These are phyloP conservation scores for Variabilichromis moorii DNA, from an alignment of 2,113 vertebrate species.

Conservation along the genomic window DNA sequence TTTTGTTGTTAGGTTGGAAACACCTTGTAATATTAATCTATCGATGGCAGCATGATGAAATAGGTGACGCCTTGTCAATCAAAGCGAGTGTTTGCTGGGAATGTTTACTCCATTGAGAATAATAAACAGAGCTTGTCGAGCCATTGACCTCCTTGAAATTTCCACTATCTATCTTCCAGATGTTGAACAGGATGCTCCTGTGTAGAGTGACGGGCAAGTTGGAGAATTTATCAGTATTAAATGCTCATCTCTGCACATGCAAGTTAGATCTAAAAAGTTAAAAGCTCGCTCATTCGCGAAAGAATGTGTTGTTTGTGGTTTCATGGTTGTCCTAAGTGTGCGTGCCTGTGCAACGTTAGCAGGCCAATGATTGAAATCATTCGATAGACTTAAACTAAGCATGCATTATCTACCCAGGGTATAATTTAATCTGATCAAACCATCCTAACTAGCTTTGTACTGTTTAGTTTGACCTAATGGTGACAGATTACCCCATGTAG, in stretches of 20 bases:
- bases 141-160: neutral
- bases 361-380: neutral
- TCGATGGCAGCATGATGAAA: neutral
- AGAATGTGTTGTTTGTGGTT: neutral
- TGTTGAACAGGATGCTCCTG: neutral
- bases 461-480: neutral
- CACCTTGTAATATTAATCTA: neutral
- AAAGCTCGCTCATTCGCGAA: neutral
- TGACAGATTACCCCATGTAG: neutral
- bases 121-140: neutral
- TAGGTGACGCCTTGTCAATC: neutral
- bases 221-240: neutral
- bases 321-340: neutral
- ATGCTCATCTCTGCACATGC: neutral
- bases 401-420: neutral
- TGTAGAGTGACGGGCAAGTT: neutral
- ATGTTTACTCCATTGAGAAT: neutral
- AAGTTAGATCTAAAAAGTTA: neutral
- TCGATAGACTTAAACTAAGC: neutral
- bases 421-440: neutral
- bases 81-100: neutral
- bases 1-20: neutral
- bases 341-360: neutral
- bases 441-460: neutral
- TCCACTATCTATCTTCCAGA: neutral